Evolutionary conservation across 1,140 invertebrate species (phyloP).

Genomic region (Asbolus verrucosus): DNA sequence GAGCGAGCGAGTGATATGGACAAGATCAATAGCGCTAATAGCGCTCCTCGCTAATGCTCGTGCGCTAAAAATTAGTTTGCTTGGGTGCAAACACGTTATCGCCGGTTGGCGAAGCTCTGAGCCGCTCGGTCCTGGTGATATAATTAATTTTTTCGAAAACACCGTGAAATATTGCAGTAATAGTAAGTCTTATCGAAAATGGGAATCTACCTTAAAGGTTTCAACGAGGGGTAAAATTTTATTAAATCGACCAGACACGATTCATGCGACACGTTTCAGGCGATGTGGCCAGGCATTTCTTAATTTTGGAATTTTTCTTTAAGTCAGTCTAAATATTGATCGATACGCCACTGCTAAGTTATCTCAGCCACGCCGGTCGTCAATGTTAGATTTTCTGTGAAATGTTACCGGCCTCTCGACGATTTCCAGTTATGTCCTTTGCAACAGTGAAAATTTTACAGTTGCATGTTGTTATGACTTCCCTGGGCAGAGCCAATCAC

Average conservation of each 20-base stretch:
- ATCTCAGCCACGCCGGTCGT: conserved; percentile 7
- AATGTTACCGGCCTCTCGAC: background rate
- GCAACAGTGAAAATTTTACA: conserved; percentile 2
- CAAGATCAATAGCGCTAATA: too few species aligned
- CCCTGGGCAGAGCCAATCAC: too few species aligned
- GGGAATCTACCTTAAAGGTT: conserved; percentile 8
- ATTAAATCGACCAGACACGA: conserved; percentile 4
- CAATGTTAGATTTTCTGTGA: conserved; percentile 9
- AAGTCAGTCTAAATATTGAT: background rate
- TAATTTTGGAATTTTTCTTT: background rate
- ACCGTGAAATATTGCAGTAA: conserved; percentile 1
- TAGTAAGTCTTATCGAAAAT: conserved; percentile 14
- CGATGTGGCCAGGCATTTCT: background rate
- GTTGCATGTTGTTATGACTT: conserved; percentile 7
- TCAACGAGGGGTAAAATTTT: background rate
- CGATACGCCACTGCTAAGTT: background rate
- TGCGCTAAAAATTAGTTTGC: conserved; percentile 21
- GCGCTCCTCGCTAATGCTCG: too few species aligned
- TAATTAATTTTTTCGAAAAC: conserved; percentile 23
- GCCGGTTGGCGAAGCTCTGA: too few species aligned
- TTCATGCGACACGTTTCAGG: background rate
- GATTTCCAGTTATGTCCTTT: conserved; percentile 10
- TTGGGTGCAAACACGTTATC: conserved; percentile 2
- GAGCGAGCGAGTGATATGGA: too few species aligned
- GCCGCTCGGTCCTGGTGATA: background rate